Conservation (phyloP, 37 sponge, comb jelly and placozoan genomes). For the Hexactinellida sp. region DNA sequence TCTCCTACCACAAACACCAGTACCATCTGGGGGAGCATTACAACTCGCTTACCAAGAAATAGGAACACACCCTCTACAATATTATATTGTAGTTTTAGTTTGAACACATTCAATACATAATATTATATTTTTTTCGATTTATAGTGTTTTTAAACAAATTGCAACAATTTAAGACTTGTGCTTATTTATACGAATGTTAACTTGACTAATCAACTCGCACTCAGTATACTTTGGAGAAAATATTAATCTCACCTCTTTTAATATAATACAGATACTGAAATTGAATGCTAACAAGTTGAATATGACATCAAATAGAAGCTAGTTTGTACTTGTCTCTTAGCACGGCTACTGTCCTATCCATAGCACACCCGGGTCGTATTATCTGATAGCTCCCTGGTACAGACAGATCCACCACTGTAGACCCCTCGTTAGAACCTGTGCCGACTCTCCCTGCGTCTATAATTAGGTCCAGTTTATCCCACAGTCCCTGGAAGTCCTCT, state of each 20-base stretch:
- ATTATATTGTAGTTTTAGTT: neutral
- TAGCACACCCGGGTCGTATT: slow-evolving; percentile 47
- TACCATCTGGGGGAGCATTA: slow-evolving; percentile 12
- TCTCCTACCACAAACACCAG: slow-evolving; percentile 1
- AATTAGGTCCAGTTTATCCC: slow-evolving; percentile 59
- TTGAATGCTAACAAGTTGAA: no score
- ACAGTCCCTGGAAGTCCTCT: slow-evolving; percentile 69
- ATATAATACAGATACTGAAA: no score
- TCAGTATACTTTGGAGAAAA: no score
- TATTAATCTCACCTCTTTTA: neutral
- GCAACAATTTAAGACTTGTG: no score
- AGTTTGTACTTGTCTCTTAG: neutral
- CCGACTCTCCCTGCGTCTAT: slow-evolving; percentile 66
- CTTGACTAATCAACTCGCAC: no score
- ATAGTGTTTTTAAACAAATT: no score
- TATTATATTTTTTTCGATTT: no score
- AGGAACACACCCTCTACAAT: neutral
- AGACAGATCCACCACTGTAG: slow-evolving; percentile 68
- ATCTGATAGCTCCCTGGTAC: slow-evolving; percentile 36
- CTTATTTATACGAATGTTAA: no score
- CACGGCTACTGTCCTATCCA: neutral
- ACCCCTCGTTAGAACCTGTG: slow-evolving; percentile 37
- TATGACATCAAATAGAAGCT: neutral
- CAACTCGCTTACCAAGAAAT: neutral
- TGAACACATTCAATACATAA: neutral